These are phyloP conservation scores for Pyxicephalus adspersus DNA, from an alignment of 2,113 vertebrate genomes.

Conservation along the genomic window DNA sequence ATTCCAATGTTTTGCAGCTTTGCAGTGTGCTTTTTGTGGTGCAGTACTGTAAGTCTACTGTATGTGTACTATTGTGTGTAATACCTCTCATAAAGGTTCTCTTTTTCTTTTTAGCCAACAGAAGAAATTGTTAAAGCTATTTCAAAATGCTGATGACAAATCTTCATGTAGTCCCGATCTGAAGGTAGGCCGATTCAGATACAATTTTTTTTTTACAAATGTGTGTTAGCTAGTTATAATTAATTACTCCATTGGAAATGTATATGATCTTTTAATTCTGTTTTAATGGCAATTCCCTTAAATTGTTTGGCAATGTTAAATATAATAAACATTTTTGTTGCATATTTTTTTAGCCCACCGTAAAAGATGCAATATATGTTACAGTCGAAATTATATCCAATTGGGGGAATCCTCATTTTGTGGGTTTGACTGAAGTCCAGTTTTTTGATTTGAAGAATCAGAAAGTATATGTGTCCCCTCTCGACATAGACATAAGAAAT, in stretches of 20 bases:
- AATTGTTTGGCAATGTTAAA: no score
- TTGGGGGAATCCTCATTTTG: constrained; percentile 80
- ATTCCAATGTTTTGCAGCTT: no score
- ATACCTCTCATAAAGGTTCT: no score
- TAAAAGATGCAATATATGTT: constrained; percentile 79
- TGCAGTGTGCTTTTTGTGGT: no score
- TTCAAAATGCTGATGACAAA: constrained; percentile 71
- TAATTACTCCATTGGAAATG: no score
- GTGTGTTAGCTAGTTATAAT: no score
- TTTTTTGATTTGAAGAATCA: constrained; percentile 83
- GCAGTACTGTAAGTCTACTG: no score
- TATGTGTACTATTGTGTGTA: background rate
- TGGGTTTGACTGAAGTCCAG: constrained; percentile 90
- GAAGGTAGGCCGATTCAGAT: constrained; percentile 48
- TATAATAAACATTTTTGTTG: no score
- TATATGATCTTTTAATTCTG: no score
- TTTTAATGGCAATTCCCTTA: no score
- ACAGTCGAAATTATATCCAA: constrained; percentile 95
- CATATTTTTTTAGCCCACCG: constrained; percentile 56
- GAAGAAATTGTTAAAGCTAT: constrained; percentile 76
- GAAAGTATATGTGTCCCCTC: constrained; percentile 87
- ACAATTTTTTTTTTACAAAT: background rate
- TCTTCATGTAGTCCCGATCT: constrained; percentile 55
- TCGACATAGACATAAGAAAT: constrained; percentile 88
- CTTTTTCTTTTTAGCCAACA: constrained; percentile 78